phyloP scores from a whole-genome alignment of 2,113 vertebrate genomes.

The Chaetodon trifascialis region DNA sequence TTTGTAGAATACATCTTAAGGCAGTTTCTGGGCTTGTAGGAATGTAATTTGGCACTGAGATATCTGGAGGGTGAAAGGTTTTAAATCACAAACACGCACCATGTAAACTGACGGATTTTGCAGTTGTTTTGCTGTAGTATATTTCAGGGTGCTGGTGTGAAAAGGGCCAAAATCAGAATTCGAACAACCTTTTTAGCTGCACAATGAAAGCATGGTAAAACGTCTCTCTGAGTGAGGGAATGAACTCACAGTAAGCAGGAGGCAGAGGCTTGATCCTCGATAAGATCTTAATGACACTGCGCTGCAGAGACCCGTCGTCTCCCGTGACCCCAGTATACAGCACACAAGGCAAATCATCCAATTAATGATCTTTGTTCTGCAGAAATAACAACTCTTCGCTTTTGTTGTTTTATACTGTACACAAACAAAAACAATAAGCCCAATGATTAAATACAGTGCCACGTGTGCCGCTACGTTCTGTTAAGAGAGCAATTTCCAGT shows the following conservation, averaged over 20 bases:
- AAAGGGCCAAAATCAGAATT: constrained; percentile 26
- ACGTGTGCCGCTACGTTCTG: constrained; percentile 17
- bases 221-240: constrained; percentile 23
- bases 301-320: constrained; percentile 69
- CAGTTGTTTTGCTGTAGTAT: constrained; percentile 10
- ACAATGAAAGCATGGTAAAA: constrained; percentile 17
- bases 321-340: constrained; percentile 70
- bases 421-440: constrained; percentile 37
- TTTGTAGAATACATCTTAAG: constrained; percentile 3
- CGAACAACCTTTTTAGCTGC: constrained; percentile 27
- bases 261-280: constrained; percentile 70
- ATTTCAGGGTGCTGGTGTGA: constrained; percentile 15
- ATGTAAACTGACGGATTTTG: not conserved
- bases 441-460: constrained; percentile 25
- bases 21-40: not conserved
- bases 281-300: constrained; percentile 82
- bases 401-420: constrained; percentile 41
- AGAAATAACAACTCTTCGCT: constrained; percentile 58
- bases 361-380: constrained; percentile 75
- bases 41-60: constrained; percentile 4
- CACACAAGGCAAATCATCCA: constrained; percentile 73
- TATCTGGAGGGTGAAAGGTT: not conserved
- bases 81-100: constrained; percentile 17
- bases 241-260: constrained; percentile 55
- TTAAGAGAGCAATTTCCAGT: constrained; percentile 48